Percentiles rank a stretch among this genome's conserved stretches.
phyloP scores from a whole-genome alignment of 2,888 invertebrate species.

The Cheilosia vulpina region DNA sequence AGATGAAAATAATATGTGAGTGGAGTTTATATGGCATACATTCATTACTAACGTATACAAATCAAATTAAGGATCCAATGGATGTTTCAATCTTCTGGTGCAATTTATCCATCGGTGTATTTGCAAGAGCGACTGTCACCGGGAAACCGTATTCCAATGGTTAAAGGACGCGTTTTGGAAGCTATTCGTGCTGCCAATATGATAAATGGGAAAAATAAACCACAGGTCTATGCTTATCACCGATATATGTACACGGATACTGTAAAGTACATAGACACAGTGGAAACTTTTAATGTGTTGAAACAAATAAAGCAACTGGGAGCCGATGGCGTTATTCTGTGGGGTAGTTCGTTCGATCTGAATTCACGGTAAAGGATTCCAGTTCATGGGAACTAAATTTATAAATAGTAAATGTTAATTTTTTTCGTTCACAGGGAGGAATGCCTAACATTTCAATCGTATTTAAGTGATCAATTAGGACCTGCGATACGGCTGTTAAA shows the following conservation, averaged over 20 bases:
- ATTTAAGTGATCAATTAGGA: constrained; percentile 32
- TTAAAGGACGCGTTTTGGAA: constrained; percentile 54
- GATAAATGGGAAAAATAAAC: constrained; percentile 27
- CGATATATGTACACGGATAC: constrained; percentile 66
- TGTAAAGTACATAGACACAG: constrained; percentile 23
- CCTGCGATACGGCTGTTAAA: constrained; percentile 34
- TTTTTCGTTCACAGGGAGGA: constrained; percentile 20
- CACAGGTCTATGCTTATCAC: constrained; percentile 54
- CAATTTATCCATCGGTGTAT: constrained; percentile 62
- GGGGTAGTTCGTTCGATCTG: constrained; percentile 63
- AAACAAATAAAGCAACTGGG: constrained; percentile 43
- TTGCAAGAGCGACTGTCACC: constrained; percentile 45
- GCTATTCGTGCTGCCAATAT: constrained; percentile 49
- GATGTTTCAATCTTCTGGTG: constrained; percentile 65
- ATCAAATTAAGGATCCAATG: constrained; percentile 64
- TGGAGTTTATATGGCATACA: constrained; percentile 24
- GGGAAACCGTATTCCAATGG: constrained; percentile 44
- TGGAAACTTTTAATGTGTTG: constrained; percentile 39
- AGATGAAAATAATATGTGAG: constrained; percentile 65
- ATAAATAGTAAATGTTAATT: no score
- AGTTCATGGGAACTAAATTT: neutral
- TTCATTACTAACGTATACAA: constrained; percentile 25
- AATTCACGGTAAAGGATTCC: constrained; percentile 31
- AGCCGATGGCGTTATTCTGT: constrained; percentile 51
- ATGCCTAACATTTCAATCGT: constrained; percentile 45